A percentile compares a stretch with the other conserved stretches of the same genome.
Evolutionary conservation across 2,113 vertebrate species (phyloP).

Genomic region (Procavia capensis): DNA sequence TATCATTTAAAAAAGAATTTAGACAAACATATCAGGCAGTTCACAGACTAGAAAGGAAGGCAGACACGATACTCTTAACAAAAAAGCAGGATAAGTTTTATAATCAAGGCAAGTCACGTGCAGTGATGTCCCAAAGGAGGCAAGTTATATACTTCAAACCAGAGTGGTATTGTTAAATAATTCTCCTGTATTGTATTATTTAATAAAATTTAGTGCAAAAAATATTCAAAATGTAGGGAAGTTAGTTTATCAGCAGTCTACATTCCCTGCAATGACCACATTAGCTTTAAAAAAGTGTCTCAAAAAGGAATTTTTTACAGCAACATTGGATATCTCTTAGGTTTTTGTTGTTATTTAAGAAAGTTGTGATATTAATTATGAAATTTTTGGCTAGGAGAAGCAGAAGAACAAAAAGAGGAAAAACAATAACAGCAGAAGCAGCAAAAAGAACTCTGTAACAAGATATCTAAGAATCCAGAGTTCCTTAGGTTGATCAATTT

Average conservation of each 20-base stretch:
- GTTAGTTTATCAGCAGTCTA: background rate
- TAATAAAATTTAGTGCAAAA: background rate
- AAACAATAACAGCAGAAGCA: background rate
- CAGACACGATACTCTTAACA: background rate
- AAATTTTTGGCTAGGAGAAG: background rate
- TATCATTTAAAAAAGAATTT: background rate
- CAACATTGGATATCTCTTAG: background rate
- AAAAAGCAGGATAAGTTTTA: background rate
- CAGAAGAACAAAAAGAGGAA: background rate
- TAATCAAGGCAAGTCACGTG: background rate
- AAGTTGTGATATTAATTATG: background rate
- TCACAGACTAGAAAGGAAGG: background rate
- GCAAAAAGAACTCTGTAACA: background rate
- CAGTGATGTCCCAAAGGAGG: fast-evolving
- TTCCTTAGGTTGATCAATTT: background rate
- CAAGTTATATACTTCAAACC: background rate
- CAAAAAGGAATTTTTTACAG: background rate
- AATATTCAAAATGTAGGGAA: background rate
- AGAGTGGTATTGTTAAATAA: background rate
- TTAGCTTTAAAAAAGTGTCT: background rate
- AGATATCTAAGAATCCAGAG: fast-evolving
- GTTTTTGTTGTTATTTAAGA: background rate
- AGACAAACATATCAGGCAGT: background rate
- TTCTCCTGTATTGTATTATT: background rate
- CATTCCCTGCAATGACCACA: background rate